These are phyloP conservation scores for Porites lutea DNA, from an alignment of 64 coral and sea anemone genomes.

Conservation along the genomic window DNA sequence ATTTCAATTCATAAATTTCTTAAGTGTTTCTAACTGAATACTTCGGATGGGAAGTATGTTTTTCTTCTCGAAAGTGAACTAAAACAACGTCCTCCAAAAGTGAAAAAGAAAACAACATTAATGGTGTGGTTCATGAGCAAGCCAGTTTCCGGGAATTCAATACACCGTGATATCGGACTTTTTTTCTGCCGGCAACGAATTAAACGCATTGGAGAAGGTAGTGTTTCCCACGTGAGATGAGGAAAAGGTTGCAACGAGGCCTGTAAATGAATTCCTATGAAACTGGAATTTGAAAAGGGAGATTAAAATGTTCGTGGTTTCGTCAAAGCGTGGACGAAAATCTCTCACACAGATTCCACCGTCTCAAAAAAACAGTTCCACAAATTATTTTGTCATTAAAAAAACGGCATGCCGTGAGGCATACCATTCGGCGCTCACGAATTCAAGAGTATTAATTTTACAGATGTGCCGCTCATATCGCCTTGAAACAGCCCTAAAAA, in stretches of 20 bases:
- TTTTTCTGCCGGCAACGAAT: background rate
- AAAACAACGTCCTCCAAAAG: no score
- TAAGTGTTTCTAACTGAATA: background rate
- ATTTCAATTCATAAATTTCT: background rate
- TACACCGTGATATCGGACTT: background rate
- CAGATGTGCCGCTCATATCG: slow-evolving; percentile 21
- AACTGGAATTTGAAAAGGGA: background rate
- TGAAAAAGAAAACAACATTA: background rate
- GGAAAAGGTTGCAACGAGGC: background rate
- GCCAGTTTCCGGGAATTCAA: background rate
- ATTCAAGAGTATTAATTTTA: slow-evolving; percentile 39
- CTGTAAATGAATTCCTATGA: background rate
- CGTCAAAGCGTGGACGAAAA: no score
- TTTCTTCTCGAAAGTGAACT: no score
- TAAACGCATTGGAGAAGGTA: background rate
- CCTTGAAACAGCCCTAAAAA: background rate
- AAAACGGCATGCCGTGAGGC: slow-evolving; percentile 34
- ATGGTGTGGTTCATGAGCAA: background rate
- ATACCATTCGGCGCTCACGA: background rate
- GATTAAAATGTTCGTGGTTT: background rate
- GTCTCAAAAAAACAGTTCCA: background rate
- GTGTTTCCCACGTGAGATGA: background rate
- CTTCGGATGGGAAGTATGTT: background rate
- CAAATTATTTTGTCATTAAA: slow-evolving; percentile 26
- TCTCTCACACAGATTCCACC: background rate